Percentiles rank a stretch among this genome's conserved stretches.
phyloP scores from a whole-genome alignment of 2,888 invertebrate species.

The Eledone cirrhosa region DNA sequence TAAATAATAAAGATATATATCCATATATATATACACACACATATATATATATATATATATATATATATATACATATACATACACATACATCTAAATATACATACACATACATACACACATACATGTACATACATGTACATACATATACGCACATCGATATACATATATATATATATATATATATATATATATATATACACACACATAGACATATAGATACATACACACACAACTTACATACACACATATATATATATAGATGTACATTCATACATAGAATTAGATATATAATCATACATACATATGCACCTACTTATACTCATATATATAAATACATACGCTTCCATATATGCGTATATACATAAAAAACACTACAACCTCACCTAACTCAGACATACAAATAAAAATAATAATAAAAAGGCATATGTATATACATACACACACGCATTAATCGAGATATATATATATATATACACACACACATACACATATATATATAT shows the following conservation, averaged over 20 bases:
- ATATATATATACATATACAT: neutral
- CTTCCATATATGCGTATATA: no score
- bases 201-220: neutral
- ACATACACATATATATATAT: neutral
- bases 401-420: no score
- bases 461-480: constrained; percentile 2
- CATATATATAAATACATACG: no score
- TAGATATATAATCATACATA: no score
- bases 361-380: no score
- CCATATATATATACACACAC: neutral
- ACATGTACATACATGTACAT: neutral
- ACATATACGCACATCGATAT: no score
- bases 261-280: neutral
- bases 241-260: neutral
- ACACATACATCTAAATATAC: neutral
- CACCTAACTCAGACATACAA: no score
- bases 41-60: no score
- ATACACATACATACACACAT: neutral
- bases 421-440: no score
- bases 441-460: no score
- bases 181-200: neutral
- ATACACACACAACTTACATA: neutral
- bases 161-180: neutral
- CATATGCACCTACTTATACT: no score
- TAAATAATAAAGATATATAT: no score